phyloP scores from a whole-genome alignment of 2,888 invertebrate genomes.

The Clivina fossor region DNA sequence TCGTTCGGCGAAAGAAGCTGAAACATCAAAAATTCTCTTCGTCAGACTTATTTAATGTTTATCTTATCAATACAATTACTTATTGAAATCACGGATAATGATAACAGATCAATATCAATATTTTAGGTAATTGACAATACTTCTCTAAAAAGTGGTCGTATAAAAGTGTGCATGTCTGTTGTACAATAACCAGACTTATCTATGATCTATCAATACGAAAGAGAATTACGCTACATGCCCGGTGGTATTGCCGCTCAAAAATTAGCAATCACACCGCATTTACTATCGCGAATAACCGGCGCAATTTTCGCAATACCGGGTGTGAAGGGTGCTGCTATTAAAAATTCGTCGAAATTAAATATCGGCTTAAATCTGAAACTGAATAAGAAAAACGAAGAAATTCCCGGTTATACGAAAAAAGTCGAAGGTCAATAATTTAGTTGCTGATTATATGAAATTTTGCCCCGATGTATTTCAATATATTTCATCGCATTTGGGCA shows the following conservation, averaged over 20 bases:
- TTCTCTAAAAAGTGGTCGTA: constrained; percentile 59
- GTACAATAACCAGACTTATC: constrained; percentile 58
- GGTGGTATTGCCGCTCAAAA: constrained; percentile 62
- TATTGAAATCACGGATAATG: too few relatives aligned
- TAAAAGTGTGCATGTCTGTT: constrained; percentile 61
- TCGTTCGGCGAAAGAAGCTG: constrained; percentile 86
- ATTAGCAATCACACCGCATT: constrained; percentile 66
- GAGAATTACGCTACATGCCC: constrained; percentile 56
- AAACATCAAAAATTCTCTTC: too few relatives aligned
- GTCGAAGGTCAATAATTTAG: constrained; percentile 65
- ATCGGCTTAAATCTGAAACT: constrained; percentile 91
- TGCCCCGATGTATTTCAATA: constrained; percentile 75
- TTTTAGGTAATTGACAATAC: constrained; percentile 61
- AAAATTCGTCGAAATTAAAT: constrained; percentile 64
- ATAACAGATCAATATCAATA: too few relatives aligned
- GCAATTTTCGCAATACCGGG: constrained; percentile 69
- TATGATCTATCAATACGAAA: constrained; percentile 45
- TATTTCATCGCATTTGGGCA: constrained; percentile 53
- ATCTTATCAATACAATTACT: too few relatives aligned
- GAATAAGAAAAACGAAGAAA: constrained; percentile 73
- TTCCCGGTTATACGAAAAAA: constrained; percentile 81
- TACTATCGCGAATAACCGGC: constrained; percentile 86
- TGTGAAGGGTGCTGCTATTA: constrained; percentile 51
- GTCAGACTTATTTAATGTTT: too few relatives aligned
- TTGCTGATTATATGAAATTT: constrained; percentile 67